A percentile compares a stretch with the other conserved stretches of the same genome.
Evolutionary conservation across 2,797 vertebrate species (phyloP).

Genomic region (Pseudomugil gertrudae): DNA sequence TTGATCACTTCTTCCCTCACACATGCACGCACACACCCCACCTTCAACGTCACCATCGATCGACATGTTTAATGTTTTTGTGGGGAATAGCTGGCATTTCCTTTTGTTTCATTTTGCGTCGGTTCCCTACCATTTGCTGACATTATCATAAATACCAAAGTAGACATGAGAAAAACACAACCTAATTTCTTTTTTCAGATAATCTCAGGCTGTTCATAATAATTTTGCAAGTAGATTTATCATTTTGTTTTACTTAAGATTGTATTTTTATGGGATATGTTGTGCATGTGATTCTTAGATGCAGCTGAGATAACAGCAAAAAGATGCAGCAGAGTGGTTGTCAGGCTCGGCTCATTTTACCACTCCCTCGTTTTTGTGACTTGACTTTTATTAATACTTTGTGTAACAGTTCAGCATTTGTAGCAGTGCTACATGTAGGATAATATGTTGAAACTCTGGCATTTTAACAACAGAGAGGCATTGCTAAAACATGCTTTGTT

Average conservation of each 20-base stretch:
- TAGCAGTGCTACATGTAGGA: slow-evolving; percentile 2
- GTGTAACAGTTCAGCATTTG: slow-evolving; percentile 10
- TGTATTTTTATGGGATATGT: neutral
- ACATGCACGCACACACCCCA: slow-evolving; percentile 82
- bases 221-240: slow-evolving; percentile 9
- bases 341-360: slow-evolving; percentile 31
- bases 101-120: slow-evolving; percentile 71
- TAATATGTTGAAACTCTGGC: neutral
- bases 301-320: slow-evolving; percentile 35
- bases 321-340: slow-evolving; percentile 36
- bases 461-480: neutral
- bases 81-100: slow-evolving; percentile 74
- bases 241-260: slow-evolving; percentile 1
- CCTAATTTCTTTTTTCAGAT: neutral
- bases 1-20: slow-evolving; percentile 86
- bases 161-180: slow-evolving; percentile 34
- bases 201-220: slow-evolving; percentile 32
- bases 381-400: slow-evolving; percentile 17
- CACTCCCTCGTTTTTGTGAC: neutral
- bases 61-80: slow-evolving; percentile 80
- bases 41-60: slow-evolving; percentile 83
- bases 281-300: slow-evolving; percentile 24
- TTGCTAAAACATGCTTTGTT: neutral
- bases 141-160: slow-evolving; percentile 45
- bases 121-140: slow-evolving; percentile 56